Evolutionary conservation across 2,797 vertebrate species (phyloP).

Genomic region (Meriones psammophilus): DNA sequence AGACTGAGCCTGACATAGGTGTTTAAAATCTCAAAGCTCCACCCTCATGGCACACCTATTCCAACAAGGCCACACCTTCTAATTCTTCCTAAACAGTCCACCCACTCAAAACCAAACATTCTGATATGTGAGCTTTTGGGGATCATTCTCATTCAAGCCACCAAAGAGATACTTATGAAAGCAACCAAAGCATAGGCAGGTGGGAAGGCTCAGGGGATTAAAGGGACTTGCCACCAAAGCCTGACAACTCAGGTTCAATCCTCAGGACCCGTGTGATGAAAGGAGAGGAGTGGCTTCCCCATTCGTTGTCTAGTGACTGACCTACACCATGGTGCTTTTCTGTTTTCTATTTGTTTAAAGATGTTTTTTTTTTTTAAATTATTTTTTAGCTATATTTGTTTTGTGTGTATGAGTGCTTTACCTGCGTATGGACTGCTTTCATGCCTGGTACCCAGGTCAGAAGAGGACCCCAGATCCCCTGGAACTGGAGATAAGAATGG

Average conservation of each 20-base stretch:
- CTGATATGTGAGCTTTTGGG: background rate
- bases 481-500: background rate
- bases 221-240: background rate
- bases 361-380: background rate
- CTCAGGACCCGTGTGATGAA: background rate
- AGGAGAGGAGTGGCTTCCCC: background rate
- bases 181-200: background rate
- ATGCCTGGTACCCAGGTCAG: background rate
- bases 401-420: background rate
- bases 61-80: background rate
- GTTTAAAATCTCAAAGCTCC: background rate
- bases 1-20: background rate
- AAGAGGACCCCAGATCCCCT: background rate
- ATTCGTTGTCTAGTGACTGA: no score
- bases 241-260: background rate
- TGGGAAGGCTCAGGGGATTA: background rate
- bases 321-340: background rate
- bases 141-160: background rate
- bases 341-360: background rate
- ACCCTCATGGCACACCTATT: background rate
- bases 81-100: background rate
- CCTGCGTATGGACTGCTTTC: background rate
- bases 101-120: background rate
- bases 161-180: background rate
- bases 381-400: background rate